Percentiles rank a stretch among this genome's conserved stretches.
These are phyloP conservation scores for Drosophila paracracens DNA, from an alignment of 2,888 invertebrate genomes.

Conservation along the genomic window DNA sequence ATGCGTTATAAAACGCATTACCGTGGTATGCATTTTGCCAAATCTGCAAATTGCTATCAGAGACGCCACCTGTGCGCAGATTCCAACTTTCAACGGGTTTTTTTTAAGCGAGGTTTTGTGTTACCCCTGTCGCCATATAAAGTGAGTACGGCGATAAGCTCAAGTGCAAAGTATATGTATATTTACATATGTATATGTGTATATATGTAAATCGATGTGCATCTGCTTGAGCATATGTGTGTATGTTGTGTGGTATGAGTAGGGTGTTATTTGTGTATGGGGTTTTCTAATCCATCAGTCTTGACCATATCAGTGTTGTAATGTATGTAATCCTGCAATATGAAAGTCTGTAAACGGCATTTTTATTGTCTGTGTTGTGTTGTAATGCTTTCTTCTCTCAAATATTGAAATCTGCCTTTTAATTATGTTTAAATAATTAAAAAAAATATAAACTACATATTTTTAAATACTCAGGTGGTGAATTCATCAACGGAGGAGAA, in stretches of 20 bases:
- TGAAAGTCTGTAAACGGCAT: constrained; percentile 19
- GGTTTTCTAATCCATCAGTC: background rate
- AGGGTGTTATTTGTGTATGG: background rate
- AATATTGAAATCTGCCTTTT: background rate
- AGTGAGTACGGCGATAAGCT: constrained; percentile 27
- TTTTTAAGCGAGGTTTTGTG: constrained; percentile 1
- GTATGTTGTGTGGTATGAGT: background rate
- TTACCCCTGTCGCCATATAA: constrained; percentile 11
- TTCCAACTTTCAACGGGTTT: constrained; percentile 7
- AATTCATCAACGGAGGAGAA: constrained; percentile 72
- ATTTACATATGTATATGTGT: background rate
- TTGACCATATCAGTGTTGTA: constrained; percentile 8
- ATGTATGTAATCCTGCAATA: constrained; percentile 7
- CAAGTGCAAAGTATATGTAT: background rate
- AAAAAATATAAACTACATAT: background rate
- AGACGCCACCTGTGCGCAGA: constrained; percentile 15
- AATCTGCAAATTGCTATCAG: constrained; percentile 24
- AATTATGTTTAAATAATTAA: background rate
- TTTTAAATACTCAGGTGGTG: constrained; percentile 64
- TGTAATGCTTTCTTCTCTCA: constrained; percentile 34
- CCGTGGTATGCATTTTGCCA: constrained; percentile 14
- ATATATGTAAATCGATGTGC: constrained; percentile 6
- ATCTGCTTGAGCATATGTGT: background rate
- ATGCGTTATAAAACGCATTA: constrained; percentile 39
- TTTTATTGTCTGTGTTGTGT: constrained; percentile 44